These are phyloP conservation scores for Ophioderma brevispina DNA, from an alignment of 35 echinoderm and acorn worm species.

Conservation along the genomic window DNA sequence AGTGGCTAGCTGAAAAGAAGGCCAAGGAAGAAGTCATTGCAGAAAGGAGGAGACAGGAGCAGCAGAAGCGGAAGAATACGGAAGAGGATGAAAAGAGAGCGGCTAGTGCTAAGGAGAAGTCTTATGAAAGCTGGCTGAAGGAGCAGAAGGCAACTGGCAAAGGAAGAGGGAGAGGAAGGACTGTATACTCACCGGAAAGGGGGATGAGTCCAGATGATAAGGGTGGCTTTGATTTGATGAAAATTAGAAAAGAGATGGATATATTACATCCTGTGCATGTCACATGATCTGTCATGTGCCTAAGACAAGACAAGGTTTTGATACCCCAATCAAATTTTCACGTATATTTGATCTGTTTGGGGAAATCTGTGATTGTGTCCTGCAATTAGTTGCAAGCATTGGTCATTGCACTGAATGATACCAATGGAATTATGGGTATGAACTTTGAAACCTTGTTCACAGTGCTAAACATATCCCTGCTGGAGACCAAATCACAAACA, in stretches of 20 bases:
- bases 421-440: no score
- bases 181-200: constrained; percentile 57
- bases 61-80: constrained; percentile 71
- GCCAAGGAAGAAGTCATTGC: constrained; percentile 48
- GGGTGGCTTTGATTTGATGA: constrained; percentile 83
- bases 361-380: no score
- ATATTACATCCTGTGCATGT: constrained; percentile 83
- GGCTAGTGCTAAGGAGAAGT: constrained; percentile 58
- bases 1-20: constrained; percentile 73
- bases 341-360: no score
- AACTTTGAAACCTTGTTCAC: no score
- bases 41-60: constrained; percentile 59
- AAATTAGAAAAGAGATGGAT: constrained; percentile 95
- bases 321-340: no score
- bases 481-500: no score
- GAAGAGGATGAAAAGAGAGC: constrained; percentile 80
- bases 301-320: no score
- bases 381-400: no score
- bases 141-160: constrained; percentile 52
- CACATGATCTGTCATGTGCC: background rate
- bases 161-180: constrained; percentile 31
- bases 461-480: no score
- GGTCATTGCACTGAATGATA: no score
- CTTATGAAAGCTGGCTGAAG: constrained; percentile 89
- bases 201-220: constrained; percentile 58